A percentile compares a stretch with the other conserved stretches of the same genome.
Conservation (phyloP, 1,140 invertebrate species). For the Theocolax elegans region DNA sequence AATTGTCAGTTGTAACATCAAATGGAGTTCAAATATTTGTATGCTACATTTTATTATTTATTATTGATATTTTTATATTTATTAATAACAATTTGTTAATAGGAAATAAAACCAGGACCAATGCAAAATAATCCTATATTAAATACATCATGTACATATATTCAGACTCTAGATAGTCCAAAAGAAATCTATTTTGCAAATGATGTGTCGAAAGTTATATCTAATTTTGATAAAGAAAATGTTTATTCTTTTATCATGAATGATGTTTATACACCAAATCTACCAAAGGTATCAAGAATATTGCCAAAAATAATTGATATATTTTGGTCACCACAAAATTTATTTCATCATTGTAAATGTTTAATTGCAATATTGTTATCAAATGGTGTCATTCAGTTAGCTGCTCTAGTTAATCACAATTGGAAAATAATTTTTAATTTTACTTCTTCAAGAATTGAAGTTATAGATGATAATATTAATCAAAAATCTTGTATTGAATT, state of each 20-base stretch:
- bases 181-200: slow-evolving; percentile 46
- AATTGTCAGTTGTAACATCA: slow-evolving; percentile 60
- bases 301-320: slow-evolving; percentile 49
- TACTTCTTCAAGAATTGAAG: slow-evolving; percentile 43
- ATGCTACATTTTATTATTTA: slow-evolving; percentile 36
- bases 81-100: slow-evolving; percentile 10
- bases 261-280: slow-evolving; percentile 53
- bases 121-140: slow-evolving; percentile 48
- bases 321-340: slow-evolving; percentile 58
- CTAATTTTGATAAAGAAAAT: slow-evolving; percentile 51
- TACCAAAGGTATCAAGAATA: slow-evolving; percentile 45
- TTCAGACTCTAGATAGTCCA: slow-evolving; percentile 54
- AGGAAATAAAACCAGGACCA: slow-evolving; percentile 58
- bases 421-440: slow-evolving; percentile 59
- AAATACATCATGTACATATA: slow-evolving; percentile 57
- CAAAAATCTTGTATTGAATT: slow-evolving; percentile 8
- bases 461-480: slow-evolving; percentile 45
- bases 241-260: slow-evolving; percentile 57
- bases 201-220: too few species aligned
- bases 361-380: slow-evolving; percentile 56
- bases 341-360: slow-evolving; percentile 55
- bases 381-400: slow-evolving; percentile 56
- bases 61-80: background rate
- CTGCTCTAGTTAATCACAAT: slow-evolving; percentile 50
- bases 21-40: slow-evolving; percentile 61